Evolutionary conservation across 1,140 invertebrate genomes (phyloP), one percentile per base, ranked within the genome.

Genomic region (Ceratina australensis): DNA sequence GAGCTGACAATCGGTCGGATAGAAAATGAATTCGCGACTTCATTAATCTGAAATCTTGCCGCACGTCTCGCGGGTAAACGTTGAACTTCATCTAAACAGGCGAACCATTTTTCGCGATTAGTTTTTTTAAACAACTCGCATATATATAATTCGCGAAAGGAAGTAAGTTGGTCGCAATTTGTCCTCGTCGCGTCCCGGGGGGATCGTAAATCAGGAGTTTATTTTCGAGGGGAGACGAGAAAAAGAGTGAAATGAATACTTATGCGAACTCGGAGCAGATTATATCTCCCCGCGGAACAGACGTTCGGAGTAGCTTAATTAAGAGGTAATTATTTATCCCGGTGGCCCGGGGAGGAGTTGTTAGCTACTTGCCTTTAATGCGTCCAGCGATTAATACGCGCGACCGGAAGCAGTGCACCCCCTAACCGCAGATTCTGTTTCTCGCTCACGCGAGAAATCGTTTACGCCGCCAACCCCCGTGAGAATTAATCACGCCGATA

Each of bases 151-250:
- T 87, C 79, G 67, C 77, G 83, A 79, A 84, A 87, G 69, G 73
- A 77, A 86, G 76, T 81, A 85, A 79, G 79, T 78, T 60, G 63
- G 66, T n/a, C 50, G 83, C 76, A 83, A 87, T 87, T 87, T 86
- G 86, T 87, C 85, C 85, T 82, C 85, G 86, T 85, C 85, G 81
- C 63, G 76, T 83, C 77, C 52, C 57, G 54, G 54, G 59, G 59
- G 71, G 79, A 86, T 86, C 83, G 81, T 87, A 87, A 87, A 87
- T 87, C 83, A 85, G 79, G 63, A 82, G 80, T 85, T 87, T 87
- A 86, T 83, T 87, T 87, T 87, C 83, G 81, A 69, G 83, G 69
- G 73, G 65, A n/a, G 57, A 69, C 66, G 61, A 74, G 68, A 63
- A 74, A 67, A 71, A 28, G 65, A 73, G 61, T 77, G 49, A 66